A percentile compares a stretch with the other conserved stretches of the same genome.
Conservation (phyloP, 2,113 vertebrate species). For the Ptyas mucosa region DNA sequence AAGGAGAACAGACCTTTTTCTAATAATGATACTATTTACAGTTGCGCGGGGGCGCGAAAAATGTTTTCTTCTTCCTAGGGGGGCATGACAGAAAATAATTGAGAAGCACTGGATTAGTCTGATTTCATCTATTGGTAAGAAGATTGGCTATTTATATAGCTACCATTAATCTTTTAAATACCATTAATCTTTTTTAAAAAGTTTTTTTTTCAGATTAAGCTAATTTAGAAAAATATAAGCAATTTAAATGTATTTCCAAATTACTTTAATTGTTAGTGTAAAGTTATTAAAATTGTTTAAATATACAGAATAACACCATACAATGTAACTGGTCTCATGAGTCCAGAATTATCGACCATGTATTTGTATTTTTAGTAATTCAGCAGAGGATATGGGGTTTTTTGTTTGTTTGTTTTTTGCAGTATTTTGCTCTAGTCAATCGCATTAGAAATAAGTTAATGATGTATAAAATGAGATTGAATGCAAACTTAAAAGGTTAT, state of each 20-base stretch:
- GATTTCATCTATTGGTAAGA: not conserved
- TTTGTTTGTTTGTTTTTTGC: not conserved
- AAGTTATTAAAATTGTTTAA: not conserved
- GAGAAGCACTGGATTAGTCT: not conserved
- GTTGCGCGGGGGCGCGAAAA: too few relatives aligned
- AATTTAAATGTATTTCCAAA: not conserved
- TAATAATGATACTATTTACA: too few relatives aligned
- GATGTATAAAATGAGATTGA: not conserved
- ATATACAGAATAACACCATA: not conserved
- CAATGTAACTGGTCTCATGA: not conserved
- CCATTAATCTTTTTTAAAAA: not conserved
- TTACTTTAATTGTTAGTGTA: not conserved
- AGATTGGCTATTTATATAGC: not conserved
- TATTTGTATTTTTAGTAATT: not conserved
- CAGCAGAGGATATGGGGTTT: not conserved
- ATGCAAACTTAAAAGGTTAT: not conserved
- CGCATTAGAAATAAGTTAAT: not conserved
- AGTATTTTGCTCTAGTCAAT: not conserved
- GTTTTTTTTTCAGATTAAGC: not conserved
- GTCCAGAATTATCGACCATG: not conserved
- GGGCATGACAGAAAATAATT: too few relatives aligned
- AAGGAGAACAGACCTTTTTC: too few relatives aligned
- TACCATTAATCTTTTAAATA: not conserved
- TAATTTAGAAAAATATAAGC: not conserved
- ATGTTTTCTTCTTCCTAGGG: too few relatives aligned